phyloP scores from a whole-genome alignment of 2,797 vertebrate genomes.

The Gallinago solitaria region DNA sequence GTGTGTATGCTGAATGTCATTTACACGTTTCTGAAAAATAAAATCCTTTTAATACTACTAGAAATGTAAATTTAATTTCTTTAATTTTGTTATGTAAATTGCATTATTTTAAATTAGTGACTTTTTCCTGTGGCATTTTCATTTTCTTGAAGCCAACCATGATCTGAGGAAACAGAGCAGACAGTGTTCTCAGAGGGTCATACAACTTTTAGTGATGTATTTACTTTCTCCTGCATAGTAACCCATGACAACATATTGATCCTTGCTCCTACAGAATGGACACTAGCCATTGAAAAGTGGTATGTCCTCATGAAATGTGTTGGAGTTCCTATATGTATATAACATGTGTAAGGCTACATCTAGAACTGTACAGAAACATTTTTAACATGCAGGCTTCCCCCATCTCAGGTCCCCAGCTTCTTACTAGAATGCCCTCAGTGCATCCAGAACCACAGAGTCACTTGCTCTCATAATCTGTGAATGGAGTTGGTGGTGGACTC shows the following conservation, averaged over 20 bases:
- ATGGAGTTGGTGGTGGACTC: background rate
- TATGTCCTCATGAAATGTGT: background rate
- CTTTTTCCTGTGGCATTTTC: background rate
- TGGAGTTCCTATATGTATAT: background rate
- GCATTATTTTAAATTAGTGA: background rate
- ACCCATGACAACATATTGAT: background rate
- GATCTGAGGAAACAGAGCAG: background rate
- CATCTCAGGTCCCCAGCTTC: background rate
- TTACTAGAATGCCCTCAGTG: accelerated
- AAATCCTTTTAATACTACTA: background rate
- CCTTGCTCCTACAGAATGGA: background rate
- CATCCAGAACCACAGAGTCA: background rate
- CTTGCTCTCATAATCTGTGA: accelerated
- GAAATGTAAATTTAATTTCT: background rate
- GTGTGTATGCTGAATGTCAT: background rate
- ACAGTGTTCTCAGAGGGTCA: background rate
- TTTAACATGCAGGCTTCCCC: background rate
- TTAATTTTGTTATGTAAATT: background rate
- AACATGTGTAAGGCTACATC: background rate
- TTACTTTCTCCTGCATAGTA: background rate
- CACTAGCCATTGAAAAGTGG: background rate
- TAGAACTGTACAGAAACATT: background rate
- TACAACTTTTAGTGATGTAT: background rate
- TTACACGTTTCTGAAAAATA: background rate
- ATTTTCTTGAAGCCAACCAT: accelerated